Percentiles rank a stretch among this genome's conserved stretches.
Evolutionary conservation across 1,140 invertebrate species (phyloP).

Genomic region (Eciton burchellii): DNA sequence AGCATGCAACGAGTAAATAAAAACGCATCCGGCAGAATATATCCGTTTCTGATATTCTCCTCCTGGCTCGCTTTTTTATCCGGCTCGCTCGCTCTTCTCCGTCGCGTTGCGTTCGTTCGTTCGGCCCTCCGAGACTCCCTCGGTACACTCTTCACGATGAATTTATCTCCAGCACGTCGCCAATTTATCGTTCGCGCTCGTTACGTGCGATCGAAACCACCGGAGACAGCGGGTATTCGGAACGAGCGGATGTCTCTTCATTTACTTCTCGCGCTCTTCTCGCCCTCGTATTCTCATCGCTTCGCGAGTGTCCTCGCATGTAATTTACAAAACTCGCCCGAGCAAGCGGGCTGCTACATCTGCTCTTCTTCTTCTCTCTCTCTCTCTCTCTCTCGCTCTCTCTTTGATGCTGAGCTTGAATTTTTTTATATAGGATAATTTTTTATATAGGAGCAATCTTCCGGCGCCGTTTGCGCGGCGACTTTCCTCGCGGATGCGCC

Average conservation of each 20-base stretch:
- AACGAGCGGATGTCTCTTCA: background rate
- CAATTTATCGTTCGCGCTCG: constrained; percentile 18
- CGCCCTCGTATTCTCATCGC: constrained; percentile 1
- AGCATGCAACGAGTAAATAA: constrained; percentile 26
- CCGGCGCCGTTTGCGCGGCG: background rate
- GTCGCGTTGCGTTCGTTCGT: background rate
- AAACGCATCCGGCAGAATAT: constrained; percentile 3
- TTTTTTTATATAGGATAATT: background rate
- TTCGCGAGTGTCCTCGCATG: constrained; percentile 13
- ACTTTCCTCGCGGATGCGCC: background rate
- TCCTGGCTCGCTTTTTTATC: background rate
- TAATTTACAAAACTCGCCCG: constrained; percentile 34
- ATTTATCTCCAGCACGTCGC: background rate
- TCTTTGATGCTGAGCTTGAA: background rate
- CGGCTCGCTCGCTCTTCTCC: background rate
- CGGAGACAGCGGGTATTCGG: background rate
- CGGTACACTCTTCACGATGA: background rate
- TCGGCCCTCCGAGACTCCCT: no score
- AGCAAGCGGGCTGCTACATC: constrained; percentile 31
- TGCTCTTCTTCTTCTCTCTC: background rate
- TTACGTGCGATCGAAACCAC: background rate
- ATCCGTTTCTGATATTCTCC: constrained; percentile 3
- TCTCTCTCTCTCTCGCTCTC: no score
- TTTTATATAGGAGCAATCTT: constrained; percentile 18
- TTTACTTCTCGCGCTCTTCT: background rate